Base-by-base conservation (phyloP, 2,888 invertebrate genomes). In the Ophion slaviceki region DNA sequence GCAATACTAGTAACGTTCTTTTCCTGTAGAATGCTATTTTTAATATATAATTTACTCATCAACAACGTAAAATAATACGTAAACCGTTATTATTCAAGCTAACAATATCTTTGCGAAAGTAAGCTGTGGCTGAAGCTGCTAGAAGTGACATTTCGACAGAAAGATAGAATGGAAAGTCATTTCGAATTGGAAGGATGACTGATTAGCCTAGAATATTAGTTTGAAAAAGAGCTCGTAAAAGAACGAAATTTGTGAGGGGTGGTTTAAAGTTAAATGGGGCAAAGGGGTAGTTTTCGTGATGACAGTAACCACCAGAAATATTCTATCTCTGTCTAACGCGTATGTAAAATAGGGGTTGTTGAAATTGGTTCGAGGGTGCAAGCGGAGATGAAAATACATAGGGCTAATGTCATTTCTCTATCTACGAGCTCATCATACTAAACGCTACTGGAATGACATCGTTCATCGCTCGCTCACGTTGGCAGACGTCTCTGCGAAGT, bases 401-500 rank as follows among this genome's bases (percentile, higher is more conserved):
- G 40, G 45, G 40, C 11, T 72, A 81, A 78, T 74, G 71, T 72
- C 71, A 71, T 80, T 59, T 53, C 75, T 82, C 59, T 64, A 62
- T 82, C 59, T 67, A 66, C 68, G 67, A 74, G 76, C 76, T 76
- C 61, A 77, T 75, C 66, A 53, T 59, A 36, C 57, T 71, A 40
- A 10, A 75, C 72, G 20, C 71, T 2, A 20, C 67, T 59, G 57
- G 24, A 14, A 64, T 66, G 74, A 79, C 75, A 82, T 85, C 75
- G 82, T 78, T 81, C 78, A 85, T 64, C 64, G 64, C 72, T 82
- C 57, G 68, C 28, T 74, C 78, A 64, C 47, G 72, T 70, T 79
- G 74, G 70, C 85, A 75, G 78, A 70, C 82, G 78, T 79, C 81
- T 74, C 74, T 47, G 17, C 47, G 24, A 78, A 53, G 68, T 68